Evolutionary conservation across 2,888 invertebrate genomes (phyloP).

Genomic region (Lepas anatifera): DNA sequence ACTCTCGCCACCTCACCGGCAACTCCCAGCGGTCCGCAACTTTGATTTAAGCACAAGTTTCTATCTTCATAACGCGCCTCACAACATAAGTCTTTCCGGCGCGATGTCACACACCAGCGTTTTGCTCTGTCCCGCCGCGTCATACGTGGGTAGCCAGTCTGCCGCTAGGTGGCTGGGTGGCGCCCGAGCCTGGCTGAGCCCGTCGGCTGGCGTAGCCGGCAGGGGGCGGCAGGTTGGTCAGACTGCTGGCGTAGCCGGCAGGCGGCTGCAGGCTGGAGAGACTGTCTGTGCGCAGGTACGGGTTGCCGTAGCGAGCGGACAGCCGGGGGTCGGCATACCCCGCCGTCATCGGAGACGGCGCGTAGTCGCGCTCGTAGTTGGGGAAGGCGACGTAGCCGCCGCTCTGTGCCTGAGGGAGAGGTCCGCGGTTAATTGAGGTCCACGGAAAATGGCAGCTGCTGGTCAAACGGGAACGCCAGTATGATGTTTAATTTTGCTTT

Average conservation of each 20-base stretch:
- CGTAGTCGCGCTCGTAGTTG: constrained; percentile 78
- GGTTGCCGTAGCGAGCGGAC: constrained; percentile 73
- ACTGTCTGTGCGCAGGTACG: constrained; percentile 58
- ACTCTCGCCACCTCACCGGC: too few relatives aligned
- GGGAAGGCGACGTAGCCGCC: constrained; percentile 78
- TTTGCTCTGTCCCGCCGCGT: too few relatives aligned
- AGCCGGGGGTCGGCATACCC: constrained; percentile 60
- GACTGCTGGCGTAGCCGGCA: constrained; percentile 12
- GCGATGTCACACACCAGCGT: too few relatives aligned
- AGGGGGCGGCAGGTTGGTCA: neutral
- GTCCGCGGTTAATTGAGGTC: too few relatives aligned
- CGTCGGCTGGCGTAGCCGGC: neutral
- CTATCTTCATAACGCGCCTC: too few relatives aligned
- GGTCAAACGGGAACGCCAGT: too few relatives aligned
- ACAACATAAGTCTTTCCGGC: too few relatives aligned
- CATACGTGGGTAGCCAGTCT: neutral
- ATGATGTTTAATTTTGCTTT: too few relatives aligned
- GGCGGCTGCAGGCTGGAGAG: constrained; percentile 39
- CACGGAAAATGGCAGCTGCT: too few relatives aligned
- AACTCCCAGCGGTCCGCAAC: too few relatives aligned
- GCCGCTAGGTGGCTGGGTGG: neutral
- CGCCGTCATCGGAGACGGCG: constrained; percentile 55
- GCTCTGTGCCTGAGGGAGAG: constrained; percentile 38
- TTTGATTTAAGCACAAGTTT: too few relatives aligned
- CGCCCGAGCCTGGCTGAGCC: neutral